Base-by-base conservation (phyloP, 2,797 vertebrate genomes). In the Rhinoraja longicauda region DNA sequence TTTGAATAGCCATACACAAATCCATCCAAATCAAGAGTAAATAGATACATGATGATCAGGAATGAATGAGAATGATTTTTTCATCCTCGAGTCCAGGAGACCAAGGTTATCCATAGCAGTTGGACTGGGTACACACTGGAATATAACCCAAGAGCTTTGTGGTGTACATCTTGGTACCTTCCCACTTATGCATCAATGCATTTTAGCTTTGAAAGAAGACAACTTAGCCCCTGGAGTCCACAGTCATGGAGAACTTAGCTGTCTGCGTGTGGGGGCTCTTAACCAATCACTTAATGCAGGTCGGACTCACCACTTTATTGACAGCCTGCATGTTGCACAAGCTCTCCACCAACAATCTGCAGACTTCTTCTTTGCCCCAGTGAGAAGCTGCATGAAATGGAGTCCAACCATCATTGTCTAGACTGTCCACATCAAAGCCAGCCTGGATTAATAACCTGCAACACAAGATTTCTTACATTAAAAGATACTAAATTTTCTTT, bases 281-380 rank as follows among this genome's bases (percentile, higher is more conserved):
- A 62, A 57, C 45, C 79, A 45, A 57, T 57, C 45, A 13, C 53
- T 82, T 67, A 86, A 67, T n/a, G 17, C 17, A 72, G 4, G 13
- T 15, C 26, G n/a, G 2, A 53, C 96, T 97, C 94, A 97, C 97
- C 97, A 97, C 97, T 6, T 95, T 97, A 95, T 96, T 98, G 95
- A 97, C 93, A 0, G 96, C 96, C 9, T 93, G 95, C 97, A 98
- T 97, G 93, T 97, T 96, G 92, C 97, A 97, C 96, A 98, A 96
- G 95, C 95, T 94, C 93, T 98, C 97, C 13, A 94, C 94, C 0
- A 98, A 96, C 93, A 97, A 95, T 86, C 93, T 93, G 96, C 97
- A 98, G 93, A 97, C 96, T 93, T 98, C 97, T 94, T 97, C 96
- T 94, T 97, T 97, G 9, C 97, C 97, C 97, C 97, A 98, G 95